phyloP scores from a whole-genome alignment of 2,888 invertebrate species.

The Drosophila emarginata region DNA sequence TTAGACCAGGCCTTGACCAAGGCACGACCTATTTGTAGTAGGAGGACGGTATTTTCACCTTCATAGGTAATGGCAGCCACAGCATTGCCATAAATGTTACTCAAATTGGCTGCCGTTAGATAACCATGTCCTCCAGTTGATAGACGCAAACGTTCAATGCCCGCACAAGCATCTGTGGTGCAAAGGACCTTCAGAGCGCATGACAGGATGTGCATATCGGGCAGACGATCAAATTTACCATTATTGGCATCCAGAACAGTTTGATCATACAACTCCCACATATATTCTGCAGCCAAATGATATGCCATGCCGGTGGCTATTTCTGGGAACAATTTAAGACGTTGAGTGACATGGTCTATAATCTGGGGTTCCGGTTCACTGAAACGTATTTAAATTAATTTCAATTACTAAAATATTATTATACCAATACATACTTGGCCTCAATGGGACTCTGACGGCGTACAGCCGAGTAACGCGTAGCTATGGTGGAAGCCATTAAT shows the following conservation, averaged over 20 bases:
- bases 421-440: slow-evolving; percentile 87
- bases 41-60: slow-evolving; percentile 97
- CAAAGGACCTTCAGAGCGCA: slow-evolving; percentile 95
- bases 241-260: slow-evolving; percentile 90
- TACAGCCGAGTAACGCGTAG: slow-evolving; percentile 94
- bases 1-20: slow-evolving; percentile 90
- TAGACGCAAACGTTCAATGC: slow-evolving; percentile 92
- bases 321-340: slow-evolving; percentile 93
- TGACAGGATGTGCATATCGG: slow-evolving; percentile 92
- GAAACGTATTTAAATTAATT: neutral
- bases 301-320: slow-evolving; percentile 91
- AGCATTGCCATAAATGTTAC: slow-evolving; percentile 90
- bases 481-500: slow-evolving; percentile 92
- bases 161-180: slow-evolving; percentile 88
- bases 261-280: slow-evolving; percentile 92
- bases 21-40: slow-evolving; percentile 93
- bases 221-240: slow-evolving; percentile 90
- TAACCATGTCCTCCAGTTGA: slow-evolving; percentile 98
- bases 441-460: slow-evolving; percentile 93
- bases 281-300: slow-evolving; percentile 87
- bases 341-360: slow-evolving; percentile 95
- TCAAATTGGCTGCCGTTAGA: slow-evolving; percentile 92
- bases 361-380: slow-evolving; percentile 94
- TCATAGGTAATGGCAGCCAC: slow-evolving; percentile 97
- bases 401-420: neutral